Evolutionary conservation across 2,113 vertebrate genomes (phyloP).

Genomic region (Eubucco bourcierii): DNA sequence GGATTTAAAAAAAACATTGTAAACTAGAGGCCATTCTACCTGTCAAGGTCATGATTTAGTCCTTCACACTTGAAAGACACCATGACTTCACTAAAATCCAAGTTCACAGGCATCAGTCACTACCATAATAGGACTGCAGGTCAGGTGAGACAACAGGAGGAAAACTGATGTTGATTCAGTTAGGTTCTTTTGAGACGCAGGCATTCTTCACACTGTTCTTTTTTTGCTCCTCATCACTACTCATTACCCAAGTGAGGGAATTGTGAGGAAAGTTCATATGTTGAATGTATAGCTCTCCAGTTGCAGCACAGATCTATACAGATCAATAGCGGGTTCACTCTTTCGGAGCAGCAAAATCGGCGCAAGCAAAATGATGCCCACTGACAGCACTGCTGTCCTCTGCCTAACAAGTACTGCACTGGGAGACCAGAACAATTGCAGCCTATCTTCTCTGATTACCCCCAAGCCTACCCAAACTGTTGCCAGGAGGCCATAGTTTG

Average conservation of each 20-base stretch:
- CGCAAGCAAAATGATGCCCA: not conserved
- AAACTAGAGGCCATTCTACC: conserved; percentile 38
- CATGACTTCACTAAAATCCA: conserved; percentile 35
- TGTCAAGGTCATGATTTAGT: conserved; percentile 45
- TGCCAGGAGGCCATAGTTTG: rapidly evolving
- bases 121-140: not conserved
- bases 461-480: not conserved
- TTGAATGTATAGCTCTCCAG: conserved; percentile 9
- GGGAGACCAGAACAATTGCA: not conserved
- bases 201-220: conserved; percentile 33
- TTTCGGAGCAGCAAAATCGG: not conserved
- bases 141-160: not conserved
- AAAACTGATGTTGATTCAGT: conserved; percentile 37
- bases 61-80: conserved; percentile 39
- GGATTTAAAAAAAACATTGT: not conserved
- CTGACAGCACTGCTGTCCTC: not conserved
- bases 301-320: not conserved
- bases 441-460: not conserved
- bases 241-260: not conserved
- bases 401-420: rapidly evolving
- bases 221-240: conserved; percentile 19
- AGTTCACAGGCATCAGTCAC: conserved; percentile 22
- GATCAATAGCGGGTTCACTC: not conserved
- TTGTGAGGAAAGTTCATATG: not conserved
- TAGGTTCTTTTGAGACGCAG: not conserved